phyloP scores from a whole-genome alignment of 2,797 vertebrate genomes.

The Hippopotamyrus pictus region DNA sequence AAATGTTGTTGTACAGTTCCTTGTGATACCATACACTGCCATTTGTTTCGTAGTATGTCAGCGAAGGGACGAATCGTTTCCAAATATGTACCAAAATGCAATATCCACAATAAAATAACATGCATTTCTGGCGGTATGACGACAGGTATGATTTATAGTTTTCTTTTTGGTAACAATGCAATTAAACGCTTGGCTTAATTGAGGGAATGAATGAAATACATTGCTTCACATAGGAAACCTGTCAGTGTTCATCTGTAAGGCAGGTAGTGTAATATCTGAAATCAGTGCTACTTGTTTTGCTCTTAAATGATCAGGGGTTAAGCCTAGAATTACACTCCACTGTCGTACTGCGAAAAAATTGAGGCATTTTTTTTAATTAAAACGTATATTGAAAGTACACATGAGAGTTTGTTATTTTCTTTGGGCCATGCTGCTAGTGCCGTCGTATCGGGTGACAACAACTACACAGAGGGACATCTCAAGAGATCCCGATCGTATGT shows the following conservation, averaged over 20 bases:
- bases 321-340: neutral
- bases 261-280: neutral
- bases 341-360: neutral
- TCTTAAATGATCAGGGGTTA: neutral
- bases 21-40: neutral
- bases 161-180: neutral
- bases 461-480: neutral
- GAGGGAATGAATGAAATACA: neutral
- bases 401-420: neutral
- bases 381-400: neutral
- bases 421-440: neutral
- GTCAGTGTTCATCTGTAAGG: neutral
- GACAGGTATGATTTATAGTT: conserved; percentile 3
- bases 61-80: neutral
- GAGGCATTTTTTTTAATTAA: neutral
- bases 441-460: neutral
- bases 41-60: neutral
- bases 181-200: neutral
- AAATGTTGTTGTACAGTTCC: neutral
- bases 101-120: neutral
- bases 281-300: neutral
- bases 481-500: neutral
- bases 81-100: neutral
- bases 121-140: neutral
- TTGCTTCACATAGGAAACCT: neutral